phyloP scores from a whole-genome alignment of 2,888 invertebrate genomes.

The Monoplex corrugatus region DNA sequence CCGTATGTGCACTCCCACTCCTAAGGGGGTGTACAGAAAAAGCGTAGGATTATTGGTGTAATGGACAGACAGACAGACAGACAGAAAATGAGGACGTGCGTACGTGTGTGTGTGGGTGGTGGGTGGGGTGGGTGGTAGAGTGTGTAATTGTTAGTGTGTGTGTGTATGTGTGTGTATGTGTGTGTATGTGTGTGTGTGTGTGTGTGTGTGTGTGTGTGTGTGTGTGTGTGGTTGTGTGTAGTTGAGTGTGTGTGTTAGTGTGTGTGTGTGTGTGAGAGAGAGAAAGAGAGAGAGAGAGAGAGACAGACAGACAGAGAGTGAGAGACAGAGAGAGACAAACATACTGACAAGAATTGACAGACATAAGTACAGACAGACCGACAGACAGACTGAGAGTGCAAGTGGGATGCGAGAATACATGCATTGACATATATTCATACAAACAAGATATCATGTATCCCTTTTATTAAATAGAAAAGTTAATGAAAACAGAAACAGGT shows the following conservation, averaged over 20 bases:
- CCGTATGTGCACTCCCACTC: constrained; percentile 89
- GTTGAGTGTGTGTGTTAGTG: neutral
- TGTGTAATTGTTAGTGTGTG: neutral
- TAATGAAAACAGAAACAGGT: too few relatives aligned
- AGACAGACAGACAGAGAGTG: neutral
- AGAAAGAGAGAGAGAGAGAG: neutral
- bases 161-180: neutral
- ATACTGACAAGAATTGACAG: neutral
- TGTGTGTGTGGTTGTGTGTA: too few relatives aligned
- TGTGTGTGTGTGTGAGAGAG: neutral
- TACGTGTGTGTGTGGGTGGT: too few relatives aligned
- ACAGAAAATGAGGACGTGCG: neutral
- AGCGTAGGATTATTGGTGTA: neutral
- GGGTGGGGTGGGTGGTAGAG: neutral
- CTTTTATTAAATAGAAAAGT: too few relatives aligned
- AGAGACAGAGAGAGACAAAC: neutral
- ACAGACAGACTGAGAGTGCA: too few relatives aligned
- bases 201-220: neutral
- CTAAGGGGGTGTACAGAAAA: constrained; percentile 81
- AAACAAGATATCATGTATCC: too few relatives aligned
- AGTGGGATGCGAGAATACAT: too few relatives aligned
- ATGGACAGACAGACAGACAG: neutral
- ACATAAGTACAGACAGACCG: too few relatives aligned
- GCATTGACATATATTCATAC: too few relatives aligned
- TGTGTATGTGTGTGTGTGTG: neutral